phyloP scores from a whole-genome alignment of 2,113 vertebrate species.

The Microcebus lehilahytsara region DNA sequence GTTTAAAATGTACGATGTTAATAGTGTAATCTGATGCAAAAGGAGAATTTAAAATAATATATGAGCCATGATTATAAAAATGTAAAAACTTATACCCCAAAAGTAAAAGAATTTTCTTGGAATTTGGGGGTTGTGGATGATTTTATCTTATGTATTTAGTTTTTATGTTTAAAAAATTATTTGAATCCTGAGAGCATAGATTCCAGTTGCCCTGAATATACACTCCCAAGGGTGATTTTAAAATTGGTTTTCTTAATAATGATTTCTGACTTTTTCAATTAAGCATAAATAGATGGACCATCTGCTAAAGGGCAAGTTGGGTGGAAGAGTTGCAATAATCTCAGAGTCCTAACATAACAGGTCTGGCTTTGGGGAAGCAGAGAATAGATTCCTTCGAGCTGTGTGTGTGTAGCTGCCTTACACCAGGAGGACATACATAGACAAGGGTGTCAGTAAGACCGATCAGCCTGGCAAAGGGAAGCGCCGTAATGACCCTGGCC shows the following conservation, averaged over 20 bases:
- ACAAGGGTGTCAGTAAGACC: rapidly evolving
- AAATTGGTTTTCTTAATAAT: background rate
- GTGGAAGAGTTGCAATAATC: background rate
- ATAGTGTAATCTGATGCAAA: background rate
- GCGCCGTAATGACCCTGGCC: rapidly evolving
- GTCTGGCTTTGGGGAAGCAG: background rate
- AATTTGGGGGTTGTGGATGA: background rate
- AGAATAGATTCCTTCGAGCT: background rate
- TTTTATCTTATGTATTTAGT: background rate
- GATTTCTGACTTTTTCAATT: background rate
- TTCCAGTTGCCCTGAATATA: too few species aligned
- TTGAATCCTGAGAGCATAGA: too few species aligned
- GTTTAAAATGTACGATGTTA: background rate
- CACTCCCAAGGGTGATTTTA: too few species aligned
- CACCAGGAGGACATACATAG: background rate
- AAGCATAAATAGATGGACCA: background rate
- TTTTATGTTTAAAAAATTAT: too few species aligned
- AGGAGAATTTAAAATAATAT: background rate
- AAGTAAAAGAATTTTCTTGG: background rate
- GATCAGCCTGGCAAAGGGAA: background rate
- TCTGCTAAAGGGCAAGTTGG: background rate
- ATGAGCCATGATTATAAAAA: background rate
- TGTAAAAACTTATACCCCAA: background rate
- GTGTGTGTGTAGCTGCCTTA: too few species aligned
- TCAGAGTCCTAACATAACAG: background rate